A percentile compares a stretch with the other conserved stretches of the same genome.
Evolutionary conservation across 2,888 invertebrate genomes (phyloP).

Genomic region (Terebella lapidaria): DNA sequence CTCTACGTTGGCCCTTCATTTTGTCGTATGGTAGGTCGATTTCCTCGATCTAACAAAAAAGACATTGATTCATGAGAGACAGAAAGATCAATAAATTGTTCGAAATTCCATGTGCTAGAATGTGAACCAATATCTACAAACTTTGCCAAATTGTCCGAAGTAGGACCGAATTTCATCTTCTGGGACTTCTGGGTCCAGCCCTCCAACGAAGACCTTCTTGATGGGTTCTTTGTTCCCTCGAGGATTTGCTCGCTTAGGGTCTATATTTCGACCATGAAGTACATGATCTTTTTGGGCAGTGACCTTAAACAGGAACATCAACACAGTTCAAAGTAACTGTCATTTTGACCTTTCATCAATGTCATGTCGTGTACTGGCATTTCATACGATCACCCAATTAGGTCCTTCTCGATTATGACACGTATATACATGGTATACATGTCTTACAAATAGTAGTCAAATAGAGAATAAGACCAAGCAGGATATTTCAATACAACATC

Average conservation of each 20-base stretch:
- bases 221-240: constrained; percentile 63
- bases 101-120: not conserved
- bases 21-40: constrained; percentile 97
- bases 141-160: constrained; percentile 87
- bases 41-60: constrained; percentile 71
- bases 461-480: too few species aligned
- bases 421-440: too few species aligned
- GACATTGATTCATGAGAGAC: not conserved
- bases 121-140: constrained; percentile 56
- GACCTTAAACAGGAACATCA: too few species aligned
- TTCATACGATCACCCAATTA: too few species aligned
- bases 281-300: constrained; percentile 60
- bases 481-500: too few species aligned
- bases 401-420: too few species aligned
- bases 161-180: constrained; percentile 91
- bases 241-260: constrained; percentile 93
- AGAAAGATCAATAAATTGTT: not conserved
- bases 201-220: constrained; percentile 90
- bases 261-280: constrained; percentile 91
- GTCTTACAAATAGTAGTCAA: too few species aligned
- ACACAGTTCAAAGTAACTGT: too few species aligned
- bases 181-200: constrained; percentile 82
- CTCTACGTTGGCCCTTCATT: constrained; percentile 91
- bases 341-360: too few species aligned
- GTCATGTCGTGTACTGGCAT: too few species aligned